Conservation (phyloP, 2,888 invertebrate species). For the Lamproptera curius region DNA sequence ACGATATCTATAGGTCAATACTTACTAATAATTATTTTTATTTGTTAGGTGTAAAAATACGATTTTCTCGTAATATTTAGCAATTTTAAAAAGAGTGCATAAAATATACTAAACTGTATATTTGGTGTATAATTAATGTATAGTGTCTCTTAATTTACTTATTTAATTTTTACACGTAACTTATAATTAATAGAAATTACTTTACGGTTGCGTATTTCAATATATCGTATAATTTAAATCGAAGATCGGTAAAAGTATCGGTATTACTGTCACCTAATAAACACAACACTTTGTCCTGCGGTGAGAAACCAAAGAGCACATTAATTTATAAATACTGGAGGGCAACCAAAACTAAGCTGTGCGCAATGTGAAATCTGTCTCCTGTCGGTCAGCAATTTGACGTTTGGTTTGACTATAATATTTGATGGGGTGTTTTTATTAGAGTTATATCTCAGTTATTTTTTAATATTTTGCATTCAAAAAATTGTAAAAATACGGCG, state of each 20-base stretch:
- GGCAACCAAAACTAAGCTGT: conserved; percentile 2
- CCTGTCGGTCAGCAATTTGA: conserved; percentile 31
- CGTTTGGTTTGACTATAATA: conserved; percentile 31
- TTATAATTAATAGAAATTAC: background rate
- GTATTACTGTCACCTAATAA: background rate
- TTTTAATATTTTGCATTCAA: conserved; percentile 20
- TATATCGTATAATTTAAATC: background rate
- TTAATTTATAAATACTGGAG: conserved; percentile 1
- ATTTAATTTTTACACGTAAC: background rate
- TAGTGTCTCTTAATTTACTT: too few species aligned
- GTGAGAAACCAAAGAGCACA: background rate
- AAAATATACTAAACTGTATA: too few species aligned
- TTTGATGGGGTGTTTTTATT: conserved; percentile 43
- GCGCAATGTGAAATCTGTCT: conserved; percentile 29
- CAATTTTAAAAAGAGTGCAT: too few species aligned
- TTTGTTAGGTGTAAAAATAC: background rate
- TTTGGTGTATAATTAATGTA: too few species aligned
- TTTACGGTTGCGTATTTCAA: background rate
- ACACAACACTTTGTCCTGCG: background rate
- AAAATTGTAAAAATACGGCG: conserved; percentile 17
- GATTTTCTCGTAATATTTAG: background rate
- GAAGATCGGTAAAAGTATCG: too few species aligned
- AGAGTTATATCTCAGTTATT: conserved; percentile 38
- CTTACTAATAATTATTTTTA: too few species aligned
- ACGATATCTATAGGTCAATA: too few species aligned